Percentiles rank a stretch among this genome's conserved stretches.
phyloP scores from a whole-genome alignment of 2,888 invertebrate genomes.

The Steinernema carpocapsae region DNA sequence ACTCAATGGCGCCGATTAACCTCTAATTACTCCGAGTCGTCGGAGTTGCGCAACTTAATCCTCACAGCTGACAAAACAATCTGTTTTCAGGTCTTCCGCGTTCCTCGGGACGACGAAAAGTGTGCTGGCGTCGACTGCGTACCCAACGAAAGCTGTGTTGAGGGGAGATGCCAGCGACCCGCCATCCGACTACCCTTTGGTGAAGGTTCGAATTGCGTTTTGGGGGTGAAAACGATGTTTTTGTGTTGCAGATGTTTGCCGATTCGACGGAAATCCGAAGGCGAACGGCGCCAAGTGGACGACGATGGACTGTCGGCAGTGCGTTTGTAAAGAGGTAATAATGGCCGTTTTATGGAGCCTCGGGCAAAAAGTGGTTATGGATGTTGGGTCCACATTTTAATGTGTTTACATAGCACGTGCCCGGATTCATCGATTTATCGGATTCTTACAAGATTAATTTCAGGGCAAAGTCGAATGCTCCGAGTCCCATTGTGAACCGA shows the following conservation, averaged over 20 bases:
- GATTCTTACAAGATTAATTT: too few species aligned
- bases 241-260: slow-evolving; percentile 13
- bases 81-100: not conserved
- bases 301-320: slow-evolving; percentile 23
- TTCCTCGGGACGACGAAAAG: not conserved
- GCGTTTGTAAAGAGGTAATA: not conserved
- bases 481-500: not conserved
- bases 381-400: too few species aligned
- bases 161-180: not conserved
- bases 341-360: not conserved
- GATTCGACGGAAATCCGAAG: not conserved
- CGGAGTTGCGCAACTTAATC: slow-evolving; percentile 10
- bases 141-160: not conserved
- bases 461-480: slow-evolving; percentile 17
- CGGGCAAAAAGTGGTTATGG: not conserved
- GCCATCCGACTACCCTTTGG: not conserved
- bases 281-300: slow-evolving; percentile 34
- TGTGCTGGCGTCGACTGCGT: not conserved
- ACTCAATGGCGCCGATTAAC: slow-evolving; percentile 8
- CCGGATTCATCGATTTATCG: too few species aligned
- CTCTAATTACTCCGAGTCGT: slow-evolving; percentile 4
- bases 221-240: not conserved
- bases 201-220: not conserved
- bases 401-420: too few species aligned
- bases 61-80: slow-evolving; percentile 32